Percentiles rank a stretch among this genome's conserved stretches.
Conservation (phyloP, 2,797 vertebrate genomes). For the Trachurus trachurus region DNA sequence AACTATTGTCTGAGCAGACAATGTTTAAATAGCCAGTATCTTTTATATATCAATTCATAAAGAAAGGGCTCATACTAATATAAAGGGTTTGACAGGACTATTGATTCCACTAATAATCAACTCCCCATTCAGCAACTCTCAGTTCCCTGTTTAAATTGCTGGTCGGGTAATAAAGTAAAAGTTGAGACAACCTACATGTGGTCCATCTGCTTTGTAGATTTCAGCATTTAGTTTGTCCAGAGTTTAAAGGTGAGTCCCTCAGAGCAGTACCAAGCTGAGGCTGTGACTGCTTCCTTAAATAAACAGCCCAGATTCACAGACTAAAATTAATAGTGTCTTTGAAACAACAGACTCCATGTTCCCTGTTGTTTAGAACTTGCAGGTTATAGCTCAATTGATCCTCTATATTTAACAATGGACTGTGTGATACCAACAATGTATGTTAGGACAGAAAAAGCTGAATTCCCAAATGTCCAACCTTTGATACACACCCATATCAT, state of each 20-base stretch:
- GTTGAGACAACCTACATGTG: no score
- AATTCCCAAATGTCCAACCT: background rate
- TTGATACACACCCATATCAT: background rate
- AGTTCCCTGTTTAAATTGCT: background rate
- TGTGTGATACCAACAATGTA: background rate
- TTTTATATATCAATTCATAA: background rate
- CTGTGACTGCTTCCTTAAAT: background rate
- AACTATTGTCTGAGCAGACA: background rate
- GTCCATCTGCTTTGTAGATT: no score
- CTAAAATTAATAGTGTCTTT: background rate
- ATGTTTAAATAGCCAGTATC: background rate
- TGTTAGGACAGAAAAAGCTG: background rate
- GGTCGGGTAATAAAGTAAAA: background rate
- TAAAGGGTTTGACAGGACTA: background rate
- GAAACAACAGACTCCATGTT: background rate
- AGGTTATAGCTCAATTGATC: background rate
- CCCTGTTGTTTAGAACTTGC: background rate
- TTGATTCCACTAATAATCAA: background rate
- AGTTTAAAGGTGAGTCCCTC: background rate
- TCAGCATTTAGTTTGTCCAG: background rate
- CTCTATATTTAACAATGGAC: background rate
- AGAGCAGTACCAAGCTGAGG: no score
- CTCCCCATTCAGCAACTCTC: background rate
- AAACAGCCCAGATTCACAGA: background rate
- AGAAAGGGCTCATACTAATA: background rate